Evolutionary conservation across 1,140 invertebrate genomes (phyloP).

Genomic region (Pseudomyrmex concolor): DNA sequence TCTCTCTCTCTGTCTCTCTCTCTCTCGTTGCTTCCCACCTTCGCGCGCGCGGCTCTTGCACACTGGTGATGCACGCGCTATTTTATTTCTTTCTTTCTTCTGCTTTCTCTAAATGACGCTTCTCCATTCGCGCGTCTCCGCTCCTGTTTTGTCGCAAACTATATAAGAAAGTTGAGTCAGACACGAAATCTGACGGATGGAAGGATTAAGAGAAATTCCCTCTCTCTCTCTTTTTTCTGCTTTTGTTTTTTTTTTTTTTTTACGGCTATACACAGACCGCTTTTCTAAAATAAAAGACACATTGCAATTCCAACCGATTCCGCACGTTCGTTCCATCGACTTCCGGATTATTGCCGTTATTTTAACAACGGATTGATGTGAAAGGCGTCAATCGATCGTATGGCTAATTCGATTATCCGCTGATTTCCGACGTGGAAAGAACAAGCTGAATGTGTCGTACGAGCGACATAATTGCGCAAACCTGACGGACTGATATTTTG

Average conservation of each 20-base stretch:
- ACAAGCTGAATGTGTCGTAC: not conserved
- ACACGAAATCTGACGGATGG: conserved; percentile 4
- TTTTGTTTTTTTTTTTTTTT: too few relatives aligned
- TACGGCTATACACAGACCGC: not conserved
- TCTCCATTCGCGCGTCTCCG: not conserved
- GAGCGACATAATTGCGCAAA: conserved; percentile 35
- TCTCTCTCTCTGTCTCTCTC: conserved; percentile 29
- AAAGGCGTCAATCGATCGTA: conserved; percentile 1
- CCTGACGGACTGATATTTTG: conserved; percentile 16
- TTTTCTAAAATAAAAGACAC: conserved; percentile 4
- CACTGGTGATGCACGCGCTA: not conserved
- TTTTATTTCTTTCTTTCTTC: conserved; percentile 38
- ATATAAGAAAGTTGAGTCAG: not conserved
- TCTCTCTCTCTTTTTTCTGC: not conserved
- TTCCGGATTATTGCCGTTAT: not conserved
- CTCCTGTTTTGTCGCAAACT: not conserved
- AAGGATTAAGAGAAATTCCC: conserved; percentile 4
- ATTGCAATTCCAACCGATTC: not conserved
- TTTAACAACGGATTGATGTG: not conserved
- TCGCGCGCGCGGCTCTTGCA: not conserved
- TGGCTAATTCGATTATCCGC: conserved; percentile 12
- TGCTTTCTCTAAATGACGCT: conserved; percentile 35
- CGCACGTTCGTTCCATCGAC: not conserved
- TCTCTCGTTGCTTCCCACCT: conserved; percentile 19
- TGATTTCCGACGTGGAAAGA: conserved; percentile 4